Evolutionary conservation across 2,113 vertebrate species (phyloP).

Genomic region (Apistogramma diplotaenia): DNA sequence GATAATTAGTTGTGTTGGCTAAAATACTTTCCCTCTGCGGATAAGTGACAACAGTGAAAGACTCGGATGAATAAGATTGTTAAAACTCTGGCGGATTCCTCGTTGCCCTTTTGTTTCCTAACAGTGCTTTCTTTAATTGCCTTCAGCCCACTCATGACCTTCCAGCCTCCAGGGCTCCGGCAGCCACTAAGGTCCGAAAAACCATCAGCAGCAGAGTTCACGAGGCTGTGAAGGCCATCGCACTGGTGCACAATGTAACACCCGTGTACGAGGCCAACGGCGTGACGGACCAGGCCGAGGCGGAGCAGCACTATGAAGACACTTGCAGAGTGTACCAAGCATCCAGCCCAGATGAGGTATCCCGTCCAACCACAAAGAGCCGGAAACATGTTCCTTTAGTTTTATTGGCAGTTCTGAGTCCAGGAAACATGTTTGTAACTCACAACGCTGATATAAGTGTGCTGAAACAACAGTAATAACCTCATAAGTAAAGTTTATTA

Average conservation of each 20-base stretch:
- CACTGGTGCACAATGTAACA: conserved; percentile 94
- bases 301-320: conserved; percentile 94
- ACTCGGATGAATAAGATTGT: neutral
- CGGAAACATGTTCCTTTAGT: neutral
- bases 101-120: neutral
- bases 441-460: no score
- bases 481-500: no score
- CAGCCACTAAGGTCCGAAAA: conserved; percentile 92
- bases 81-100: neutral
- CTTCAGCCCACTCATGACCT: conserved; percentile 86
- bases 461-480: no score
- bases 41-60: neutral
- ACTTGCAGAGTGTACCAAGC: conserved; percentile 97
- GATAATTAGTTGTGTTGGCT: neutral
- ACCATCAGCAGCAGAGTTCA: conserved; percentile 95
- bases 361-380: neutral
- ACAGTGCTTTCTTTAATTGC: neutral
- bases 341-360: conserved; percentile 95
- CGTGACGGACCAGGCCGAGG: conserved; percentile 93
- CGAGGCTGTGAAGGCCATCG: conserved; percentile 94
- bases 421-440: no score
- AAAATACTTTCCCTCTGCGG: neutral
- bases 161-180: conserved; percentile 82
- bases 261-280: conserved; percentile 94
- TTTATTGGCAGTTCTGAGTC: neutral